These are phyloP conservation scores for Andrena chrysosceles DNA, from an alignment of 2,888 invertebrate species.

Conservation along the genomic window DNA sequence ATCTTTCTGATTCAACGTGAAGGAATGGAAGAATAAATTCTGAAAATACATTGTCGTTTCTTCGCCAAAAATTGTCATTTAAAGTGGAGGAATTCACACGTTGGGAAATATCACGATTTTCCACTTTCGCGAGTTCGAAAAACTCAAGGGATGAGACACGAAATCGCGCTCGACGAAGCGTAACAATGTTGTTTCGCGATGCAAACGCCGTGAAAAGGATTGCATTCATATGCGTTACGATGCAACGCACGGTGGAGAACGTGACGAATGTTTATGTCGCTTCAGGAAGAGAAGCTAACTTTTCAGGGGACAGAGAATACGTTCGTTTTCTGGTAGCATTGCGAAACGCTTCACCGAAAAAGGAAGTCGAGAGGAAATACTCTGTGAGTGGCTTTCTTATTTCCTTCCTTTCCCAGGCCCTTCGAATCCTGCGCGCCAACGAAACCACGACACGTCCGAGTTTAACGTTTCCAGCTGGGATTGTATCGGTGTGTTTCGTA, in stretches of 20 bases:
- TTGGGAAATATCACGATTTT: too few relatives aligned
- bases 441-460: neutral
- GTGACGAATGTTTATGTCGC: constrained; percentile 45
- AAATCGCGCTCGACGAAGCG: constrained; percentile 30
- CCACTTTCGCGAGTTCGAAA: neutral
- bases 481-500: neutral
- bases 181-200: constrained; percentile 35
- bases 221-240: constrained; percentile 47
- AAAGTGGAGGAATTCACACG: neutral
- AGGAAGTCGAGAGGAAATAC: neutral
- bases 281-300: constrained; percentile 16
- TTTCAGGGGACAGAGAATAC: constrained; percentile 20
- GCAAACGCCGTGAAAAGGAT: constrained; percentile 45
- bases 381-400: neutral
- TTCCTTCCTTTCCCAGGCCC: neutral
- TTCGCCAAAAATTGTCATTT: neutral
- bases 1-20: neutral
- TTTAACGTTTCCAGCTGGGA: neutral
- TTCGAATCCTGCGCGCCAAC: neutral
- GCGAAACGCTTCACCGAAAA: neutral
- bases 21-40: neutral
- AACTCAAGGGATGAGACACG: neutral
- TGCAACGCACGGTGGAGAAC: constrained; percentile 33
- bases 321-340: constrained; percentile 21
- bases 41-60: neutral